Conservation (phyloP, 2,888 invertebrate genomes). For the Oscheius sp. region DNA sequence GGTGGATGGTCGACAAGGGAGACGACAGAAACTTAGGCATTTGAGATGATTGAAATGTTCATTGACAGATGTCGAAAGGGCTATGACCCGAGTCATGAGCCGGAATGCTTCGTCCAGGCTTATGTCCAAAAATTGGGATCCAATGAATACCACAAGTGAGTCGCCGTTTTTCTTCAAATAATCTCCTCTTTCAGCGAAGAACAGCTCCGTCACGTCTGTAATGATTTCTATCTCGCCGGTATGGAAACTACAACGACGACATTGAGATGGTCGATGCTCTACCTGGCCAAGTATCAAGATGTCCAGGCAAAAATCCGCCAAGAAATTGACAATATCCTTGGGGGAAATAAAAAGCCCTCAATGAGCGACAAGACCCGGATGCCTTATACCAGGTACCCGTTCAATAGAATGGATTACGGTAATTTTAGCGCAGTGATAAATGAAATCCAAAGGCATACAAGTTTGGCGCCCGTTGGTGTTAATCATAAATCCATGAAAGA, state of each 20-base stretch:
- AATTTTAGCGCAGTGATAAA: slow-evolving; percentile 40
- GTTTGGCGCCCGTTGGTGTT: slow-evolving; percentile 45
- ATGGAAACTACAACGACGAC: slow-evolving; percentile 62
- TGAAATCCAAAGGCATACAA: slow-evolving; percentile 48
- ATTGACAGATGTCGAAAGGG: background rate
- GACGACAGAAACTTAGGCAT: background rate
- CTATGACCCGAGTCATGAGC: slow-evolving; percentile 4
- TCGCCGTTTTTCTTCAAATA: background rate
- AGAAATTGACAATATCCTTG: slow-evolving; percentile 46
- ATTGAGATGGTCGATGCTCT: slow-evolving; percentile 52
- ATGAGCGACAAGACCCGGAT: slow-evolving; percentile 48
- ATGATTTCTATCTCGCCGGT: slow-evolving; percentile 63
- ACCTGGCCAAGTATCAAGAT: slow-evolving; percentile 53
- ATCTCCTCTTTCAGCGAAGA: slow-evolving; percentile 11
- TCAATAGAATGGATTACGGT: background rate
- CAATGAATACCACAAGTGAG: slow-evolving; percentile 1
- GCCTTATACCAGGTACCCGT: slow-evolving; percentile 42
- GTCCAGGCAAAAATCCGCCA: slow-evolving; percentile 43
- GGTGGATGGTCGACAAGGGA: background rate
- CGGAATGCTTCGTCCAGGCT: slow-evolving; percentile 51
- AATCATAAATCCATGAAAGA: slow-evolving; percentile 29
- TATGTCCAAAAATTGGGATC: slow-evolving; percentile 40
- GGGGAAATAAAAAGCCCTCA: slow-evolving; percentile 39
- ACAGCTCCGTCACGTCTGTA: slow-evolving; percentile 24
- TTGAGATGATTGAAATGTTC: background rate